A percentile compares a stretch with the other conserved stretches of the same genome.
Conservation (phyloP, 2,888 invertebrate genomes). For the Lycia hirtaria region DNA sequence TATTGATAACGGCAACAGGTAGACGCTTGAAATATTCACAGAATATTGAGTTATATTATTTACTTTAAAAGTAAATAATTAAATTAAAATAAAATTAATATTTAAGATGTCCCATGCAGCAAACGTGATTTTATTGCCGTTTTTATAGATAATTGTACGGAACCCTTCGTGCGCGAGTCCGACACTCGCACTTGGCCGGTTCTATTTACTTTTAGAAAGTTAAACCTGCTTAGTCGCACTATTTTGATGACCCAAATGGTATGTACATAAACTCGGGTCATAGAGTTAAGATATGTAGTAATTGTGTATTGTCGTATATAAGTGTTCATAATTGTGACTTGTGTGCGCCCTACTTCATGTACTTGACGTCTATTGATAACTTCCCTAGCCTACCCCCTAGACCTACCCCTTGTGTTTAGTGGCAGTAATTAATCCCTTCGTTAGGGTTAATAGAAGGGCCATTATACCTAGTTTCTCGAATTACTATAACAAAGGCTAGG, state of each 20-base stretch:
- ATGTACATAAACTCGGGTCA: neutral
- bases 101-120: no score
- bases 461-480: slow-evolving; percentile 15
- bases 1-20: no score
- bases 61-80: no score
- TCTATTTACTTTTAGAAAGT: no score
- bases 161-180: no score
- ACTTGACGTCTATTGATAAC: slow-evolving; percentile 20
- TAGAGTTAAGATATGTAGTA: neutral
- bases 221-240: no score
- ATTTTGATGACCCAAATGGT: neutral
- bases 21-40: no score
- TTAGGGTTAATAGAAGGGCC: slow-evolving; percentile 18
- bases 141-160: no score
- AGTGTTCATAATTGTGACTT: slow-evolving; percentile 1
- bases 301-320: neutral
- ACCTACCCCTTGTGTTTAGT: slow-evolving; percentile 27
- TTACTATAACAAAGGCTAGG: slow-evolving; percentile 14
- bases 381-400: slow-evolving; percentile 10
- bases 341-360: slow-evolving; percentile 4
- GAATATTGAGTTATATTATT: no score
- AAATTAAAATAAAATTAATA: no score
- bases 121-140: no score
- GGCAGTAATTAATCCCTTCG: slow-evolving; percentile 21
- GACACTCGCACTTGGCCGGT: no score